phyloP scores from a whole-genome alignment of 2,797 vertebrate species.

The Spinibarbus caldwelli region DNA sequence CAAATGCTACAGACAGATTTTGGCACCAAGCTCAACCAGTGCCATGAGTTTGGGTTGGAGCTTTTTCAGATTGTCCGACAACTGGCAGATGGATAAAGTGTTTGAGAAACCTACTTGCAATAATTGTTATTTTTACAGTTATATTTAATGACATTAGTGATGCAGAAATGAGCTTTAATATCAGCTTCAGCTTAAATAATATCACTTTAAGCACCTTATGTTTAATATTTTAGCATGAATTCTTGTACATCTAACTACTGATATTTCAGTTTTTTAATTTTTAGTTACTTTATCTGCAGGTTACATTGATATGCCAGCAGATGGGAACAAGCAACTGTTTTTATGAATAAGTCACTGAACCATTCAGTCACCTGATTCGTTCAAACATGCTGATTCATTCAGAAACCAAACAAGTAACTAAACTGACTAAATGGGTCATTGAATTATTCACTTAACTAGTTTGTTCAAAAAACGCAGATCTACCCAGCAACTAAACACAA shows the following conservation, averaged over 20 bases:
- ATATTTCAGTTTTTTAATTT: neutral
- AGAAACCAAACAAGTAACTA: neutral
- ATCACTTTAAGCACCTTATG: neutral
- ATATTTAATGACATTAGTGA: neutral
- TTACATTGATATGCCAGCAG: neutral
- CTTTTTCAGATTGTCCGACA: neutral
- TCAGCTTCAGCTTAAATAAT: neutral
- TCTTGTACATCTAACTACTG: neutral
- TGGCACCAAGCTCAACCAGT: neutral
- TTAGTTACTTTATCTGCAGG: no score
- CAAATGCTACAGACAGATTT: conserved; percentile 18
- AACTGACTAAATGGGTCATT: no score
- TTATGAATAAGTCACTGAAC: neutral
- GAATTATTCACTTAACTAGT: neutral
- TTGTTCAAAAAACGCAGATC: neutral
- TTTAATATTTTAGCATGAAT: neutral
- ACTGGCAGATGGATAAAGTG: neutral
- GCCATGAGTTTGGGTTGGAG: neutral
- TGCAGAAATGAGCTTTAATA: neutral
- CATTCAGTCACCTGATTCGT: no score
- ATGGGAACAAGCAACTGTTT: neutral
- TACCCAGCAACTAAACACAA: neutral
- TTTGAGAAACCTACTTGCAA: neutral
- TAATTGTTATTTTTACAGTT: neutral
- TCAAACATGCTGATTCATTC: neutral